Percentiles rank a stretch among this genome's conserved stretches.
Evolutionary conservation across 2,797 vertebrate species (phyloP).

Genomic region (Chiroxiphia lanceolata): DNA sequence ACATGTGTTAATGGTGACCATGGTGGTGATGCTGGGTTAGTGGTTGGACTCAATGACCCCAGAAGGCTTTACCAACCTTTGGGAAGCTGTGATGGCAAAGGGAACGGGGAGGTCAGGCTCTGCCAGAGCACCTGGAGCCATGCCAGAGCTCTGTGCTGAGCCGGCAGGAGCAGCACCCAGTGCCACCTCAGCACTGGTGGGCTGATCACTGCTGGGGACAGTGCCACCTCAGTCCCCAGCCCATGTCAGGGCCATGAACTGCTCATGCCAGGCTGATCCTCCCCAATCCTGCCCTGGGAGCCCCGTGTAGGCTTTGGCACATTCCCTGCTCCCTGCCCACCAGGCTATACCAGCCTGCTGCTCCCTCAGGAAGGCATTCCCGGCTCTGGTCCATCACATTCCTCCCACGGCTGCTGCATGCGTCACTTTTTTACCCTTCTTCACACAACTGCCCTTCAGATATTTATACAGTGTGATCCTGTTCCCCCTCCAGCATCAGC

Average conservation of each 20-base stretch:
- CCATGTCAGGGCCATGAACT: neutral
- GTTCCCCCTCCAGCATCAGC: slow-evolving; percentile 21
- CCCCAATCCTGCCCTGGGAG: neutral
- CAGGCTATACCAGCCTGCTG: neutral
- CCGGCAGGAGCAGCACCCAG: neutral
- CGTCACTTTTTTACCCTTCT: slow-evolving; percentile 26
- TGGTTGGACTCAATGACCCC: neutral
- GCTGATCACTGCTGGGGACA: neutral
- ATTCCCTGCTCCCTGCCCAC: neutral
- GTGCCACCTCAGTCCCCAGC: neutral
- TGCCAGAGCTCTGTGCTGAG: neutral
- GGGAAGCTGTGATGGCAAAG: neutral
- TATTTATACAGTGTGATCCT: slow-evolving; percentile 50
- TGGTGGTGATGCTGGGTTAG: neutral
- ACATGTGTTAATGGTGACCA: neutral
- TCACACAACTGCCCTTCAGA: slow-evolving; percentile 55
- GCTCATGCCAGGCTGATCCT: neutral
- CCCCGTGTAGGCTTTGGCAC: neutral
- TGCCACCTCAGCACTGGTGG: fast-evolving
- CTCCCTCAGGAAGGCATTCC: neutral
- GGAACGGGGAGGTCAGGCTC: neutral
- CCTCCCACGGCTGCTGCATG: slow-evolving; percentile 32
- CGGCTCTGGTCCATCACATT: neutral
- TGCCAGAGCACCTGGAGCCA: neutral
- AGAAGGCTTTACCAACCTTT: neutral